Base-by-base conservation (phyloP, 2,797 vertebrate species). In the Lepus oiostolus region DNA sequence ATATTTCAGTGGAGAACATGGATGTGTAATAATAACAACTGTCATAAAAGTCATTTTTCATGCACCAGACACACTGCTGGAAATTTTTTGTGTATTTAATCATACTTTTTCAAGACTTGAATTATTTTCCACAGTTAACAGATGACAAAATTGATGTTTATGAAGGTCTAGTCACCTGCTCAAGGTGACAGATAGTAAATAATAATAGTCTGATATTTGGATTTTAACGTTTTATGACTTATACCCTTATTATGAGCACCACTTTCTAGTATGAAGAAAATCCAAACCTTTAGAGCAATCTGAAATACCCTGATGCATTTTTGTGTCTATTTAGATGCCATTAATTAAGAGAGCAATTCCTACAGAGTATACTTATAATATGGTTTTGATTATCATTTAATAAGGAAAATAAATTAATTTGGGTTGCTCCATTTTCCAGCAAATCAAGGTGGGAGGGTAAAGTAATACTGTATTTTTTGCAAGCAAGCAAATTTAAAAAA, bases 281-380 rank as follows among this genome's bases (percentile, higher is more conserved):
- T 28, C n/a, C 38, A n/a, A 1, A 52, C 16, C 13, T 71, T 82
- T 38, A 71, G 16, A 92, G 63, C 14, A 72, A 14, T 68, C 12
- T 70, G 79, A 88, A 96, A 74, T 80, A 28, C 54, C 38, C 88
- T 84, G 30, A 87, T 94, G 22, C 67, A 13, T 8, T 75, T 62
- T 81, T 79, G 30, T 77, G 4, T 77, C 58, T 93, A 38, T 22
- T 47, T 63, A 52, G 38, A 54, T n/a, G 11, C 5, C 50, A 62
- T 90, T 93, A 71, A 83, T 85, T 42, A 88, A 30, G 32, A 76
- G 95, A 88, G 32, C 7, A 67, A 21, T 70, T 95, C 74, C 50
- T 72, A 35, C 7, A 65, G 26, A 26, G 16, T 93, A 42, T 70
- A 14, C 8, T 93, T 90, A 68, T 10, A 81, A 2, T 35, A 80